phyloP scores from a whole-genome alignment of 2,888 invertebrate species.

The Idaea aversata region DNA sequence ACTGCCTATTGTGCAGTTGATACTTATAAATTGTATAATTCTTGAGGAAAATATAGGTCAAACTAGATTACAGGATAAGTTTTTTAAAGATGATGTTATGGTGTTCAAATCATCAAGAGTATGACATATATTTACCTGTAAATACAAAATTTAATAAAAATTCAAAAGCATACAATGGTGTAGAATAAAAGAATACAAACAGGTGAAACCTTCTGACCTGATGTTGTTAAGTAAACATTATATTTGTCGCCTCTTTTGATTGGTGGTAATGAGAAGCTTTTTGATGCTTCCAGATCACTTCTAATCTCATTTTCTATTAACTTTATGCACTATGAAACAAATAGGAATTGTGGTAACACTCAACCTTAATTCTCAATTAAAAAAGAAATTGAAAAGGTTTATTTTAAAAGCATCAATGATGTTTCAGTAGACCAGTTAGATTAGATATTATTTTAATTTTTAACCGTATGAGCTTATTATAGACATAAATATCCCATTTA shows the following conservation, averaged over 20 bases:
- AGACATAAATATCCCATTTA: neutral
- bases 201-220: conserved; percentile 82
- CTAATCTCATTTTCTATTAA: conserved; percentile 88
- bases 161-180: neutral
- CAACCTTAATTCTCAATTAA: conserved; percentile 43
- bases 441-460: neutral
- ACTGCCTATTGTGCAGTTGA: neutral
- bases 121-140: neutral
- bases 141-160: neutral
- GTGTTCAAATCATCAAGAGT: neutral
- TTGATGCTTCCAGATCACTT: conserved; percentile 83
- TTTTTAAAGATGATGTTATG: neutral
- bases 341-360: conserved; percentile 36
- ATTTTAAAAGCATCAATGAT: neutral
- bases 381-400: neutral
- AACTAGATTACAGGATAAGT: neutral
- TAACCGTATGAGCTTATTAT: neutral
- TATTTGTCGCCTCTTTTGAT: conserved; percentile 90
- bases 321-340: conserved; percentile 84
- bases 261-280: conserved; percentile 88
- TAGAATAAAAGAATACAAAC: neutral
- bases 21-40: too few relatives aligned
- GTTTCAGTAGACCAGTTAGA: neutral
- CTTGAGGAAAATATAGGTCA: neutral
- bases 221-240: conserved; percentile 92